Evolutionary conservation across 1,140 invertebrate genomes (phyloP).

Genomic region (Zelostemma sp.): DNA sequence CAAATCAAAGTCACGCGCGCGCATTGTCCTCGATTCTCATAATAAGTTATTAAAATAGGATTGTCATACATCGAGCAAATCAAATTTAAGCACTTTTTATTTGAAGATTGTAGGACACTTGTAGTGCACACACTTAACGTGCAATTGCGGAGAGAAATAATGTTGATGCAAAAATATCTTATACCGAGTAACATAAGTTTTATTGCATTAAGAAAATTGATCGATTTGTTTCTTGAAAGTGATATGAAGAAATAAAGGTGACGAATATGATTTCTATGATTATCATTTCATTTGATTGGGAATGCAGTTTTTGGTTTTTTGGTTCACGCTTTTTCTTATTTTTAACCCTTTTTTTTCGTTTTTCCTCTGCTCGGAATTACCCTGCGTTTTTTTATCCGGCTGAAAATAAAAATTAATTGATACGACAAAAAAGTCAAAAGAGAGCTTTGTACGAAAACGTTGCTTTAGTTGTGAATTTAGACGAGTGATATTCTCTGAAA

Average conservation of each 20-base stretch:
- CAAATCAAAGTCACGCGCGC: not conserved
- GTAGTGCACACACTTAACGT: conserved; percentile 36
- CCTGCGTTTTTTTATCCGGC: no score
- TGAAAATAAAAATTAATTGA: no score
- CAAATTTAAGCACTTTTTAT: conserved; percentile 14
- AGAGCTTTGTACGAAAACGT: no score
- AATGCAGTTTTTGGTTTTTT: no score
- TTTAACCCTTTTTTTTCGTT: no score
- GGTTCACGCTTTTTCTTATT: no score
- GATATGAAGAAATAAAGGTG: conserved; percentile 47
- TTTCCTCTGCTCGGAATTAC: no score
- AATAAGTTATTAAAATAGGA: conserved; percentile 1
- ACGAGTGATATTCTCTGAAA: no score
- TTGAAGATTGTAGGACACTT: conserved; percentile 35
- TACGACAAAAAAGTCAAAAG: no score
- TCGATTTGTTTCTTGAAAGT: conserved; percentile 46
- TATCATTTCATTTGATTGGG: not conserved
- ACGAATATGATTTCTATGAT: conserved; percentile 16
- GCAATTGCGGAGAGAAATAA: conserved; percentile 39
- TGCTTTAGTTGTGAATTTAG: no score
- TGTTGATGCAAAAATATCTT: conserved; percentile 46
- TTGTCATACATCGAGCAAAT: conserved; percentile 19
- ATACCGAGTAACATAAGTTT: conserved; percentile 46
- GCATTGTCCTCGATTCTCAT: not conserved
- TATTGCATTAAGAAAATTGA: conserved; percentile 43